Base-by-base conservation (phyloP, 2,888 invertebrate genomes). In the Drosophila diplacantha region DNA sequence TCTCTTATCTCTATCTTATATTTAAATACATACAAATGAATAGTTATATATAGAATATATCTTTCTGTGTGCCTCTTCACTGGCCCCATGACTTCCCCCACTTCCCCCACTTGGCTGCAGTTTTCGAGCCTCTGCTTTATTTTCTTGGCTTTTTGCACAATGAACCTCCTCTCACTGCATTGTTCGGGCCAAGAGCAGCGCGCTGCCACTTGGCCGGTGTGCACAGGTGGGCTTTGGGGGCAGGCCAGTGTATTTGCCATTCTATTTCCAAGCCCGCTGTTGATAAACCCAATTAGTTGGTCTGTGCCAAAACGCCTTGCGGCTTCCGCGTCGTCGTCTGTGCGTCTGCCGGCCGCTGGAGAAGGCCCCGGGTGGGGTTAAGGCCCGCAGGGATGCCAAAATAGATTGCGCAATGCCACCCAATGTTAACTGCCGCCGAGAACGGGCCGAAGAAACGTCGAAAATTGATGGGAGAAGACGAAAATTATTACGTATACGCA, bases 401-500 rank as follows among this genome's bases (percentile, higher is more conserved):
- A 9, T 5, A 20, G 5, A 12, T 46, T 14, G 31, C 14, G 44
- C 44, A 37, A 12, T 47, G 18, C 4, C 11, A 29, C 0, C 11
- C 29, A 29, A 29, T 32, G 16, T 57, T 59, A 35, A 47, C 5
- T 8, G 52, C 35, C 44, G 20, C 5, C 18, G 18, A 46, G 44
- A 46, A 46, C 20, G 9, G 44, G 18, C 26, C 43, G 3, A 16
- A 20, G 5, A 29, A 55, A 63, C 14, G 12, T 29, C 24, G 3
- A 24, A 14, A 34, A 31, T 41, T 24, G 35, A 16, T 20, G 18
- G n/a, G 55, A 60, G 58, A 46, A 60, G 59, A 59, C 22, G 31
- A 56, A 63, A 47, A 66, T 75, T 70, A 81, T 78, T 83, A 78
- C 83, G 84, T 78, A 81, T 81, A 78, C 77, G 82, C 77, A 83